A percentile compares a stretch with the other conserved stretches of the same genome.
phyloP scores from a whole-genome alignment of 1,140 invertebrate species.

The Cylas formicarius region DNA sequence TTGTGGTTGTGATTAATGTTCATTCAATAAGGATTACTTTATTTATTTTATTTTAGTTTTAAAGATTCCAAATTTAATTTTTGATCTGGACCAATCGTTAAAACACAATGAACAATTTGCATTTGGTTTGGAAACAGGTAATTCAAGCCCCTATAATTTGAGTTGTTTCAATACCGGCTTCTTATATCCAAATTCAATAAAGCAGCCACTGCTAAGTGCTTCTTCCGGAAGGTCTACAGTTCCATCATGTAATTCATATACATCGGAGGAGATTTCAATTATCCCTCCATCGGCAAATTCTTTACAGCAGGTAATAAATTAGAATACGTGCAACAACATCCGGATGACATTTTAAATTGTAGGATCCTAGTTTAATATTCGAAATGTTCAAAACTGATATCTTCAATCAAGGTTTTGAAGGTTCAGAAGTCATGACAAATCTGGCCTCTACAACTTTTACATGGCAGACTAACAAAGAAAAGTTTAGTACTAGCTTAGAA shows the following conservation, averaged over 20 bases:
- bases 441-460: not conserved
- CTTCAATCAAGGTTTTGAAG: conserved; percentile 6
- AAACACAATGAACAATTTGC: too few species aligned
- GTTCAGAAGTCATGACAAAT: not conserved
- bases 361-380: not conserved
- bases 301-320: not conserved
- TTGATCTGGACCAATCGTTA: too few species aligned
- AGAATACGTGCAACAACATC: not conserved
- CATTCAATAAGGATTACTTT: too few species aligned
- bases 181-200: conserved; percentile 2
- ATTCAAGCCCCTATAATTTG: too few species aligned
- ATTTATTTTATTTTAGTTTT: too few species aligned
- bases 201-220: not conserved
- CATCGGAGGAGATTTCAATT: not conserved
- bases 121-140: too few species aligned
- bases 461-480: not conserved
- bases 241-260: conserved; percentile 1
- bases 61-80: too few species aligned
- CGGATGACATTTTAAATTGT: not conserved
- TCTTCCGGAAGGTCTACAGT: not conserved
- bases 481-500: not conserved
- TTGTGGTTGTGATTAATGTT: too few species aligned
- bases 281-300: not conserved
- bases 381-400: not conserved
- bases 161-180: conserved; percentile 1